Conservation (phyloP, 2,113 vertebrate genomes). For the Antigone vipio region DNA sequence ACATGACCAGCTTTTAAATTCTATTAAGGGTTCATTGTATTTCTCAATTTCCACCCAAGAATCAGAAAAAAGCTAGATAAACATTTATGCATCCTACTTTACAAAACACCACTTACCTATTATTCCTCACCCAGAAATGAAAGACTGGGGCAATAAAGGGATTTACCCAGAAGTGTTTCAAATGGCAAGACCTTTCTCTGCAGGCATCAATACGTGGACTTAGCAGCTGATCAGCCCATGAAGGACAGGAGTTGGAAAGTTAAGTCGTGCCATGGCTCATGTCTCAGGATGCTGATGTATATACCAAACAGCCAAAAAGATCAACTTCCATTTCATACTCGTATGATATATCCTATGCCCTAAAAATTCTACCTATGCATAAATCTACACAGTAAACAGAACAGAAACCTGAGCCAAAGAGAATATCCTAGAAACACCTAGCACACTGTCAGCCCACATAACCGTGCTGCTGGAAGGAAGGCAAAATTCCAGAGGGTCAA, state of each 20-base stretch:
- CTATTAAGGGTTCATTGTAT: not conserved
- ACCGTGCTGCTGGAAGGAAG: not conserved
- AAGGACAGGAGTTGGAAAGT: not conserved
- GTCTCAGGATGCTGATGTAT: not conserved
- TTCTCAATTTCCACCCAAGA: not conserved
- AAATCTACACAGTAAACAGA: not conserved
- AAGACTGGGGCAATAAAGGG: not conserved
- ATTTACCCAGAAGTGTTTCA: not conserved
- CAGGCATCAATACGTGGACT: fast-evolving
- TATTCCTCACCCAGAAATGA: not conserved
- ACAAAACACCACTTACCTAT: not conserved
- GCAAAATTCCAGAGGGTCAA: not conserved
- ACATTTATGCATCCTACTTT: not conserved
- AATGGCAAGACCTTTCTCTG: not conserved
- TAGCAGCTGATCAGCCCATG: not conserved
- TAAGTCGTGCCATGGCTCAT: fast-evolving
- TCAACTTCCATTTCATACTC: not conserved
- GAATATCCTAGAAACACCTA: not conserved
- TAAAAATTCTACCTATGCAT: not conserved
- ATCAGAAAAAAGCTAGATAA: not conserved
- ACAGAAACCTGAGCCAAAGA: not conserved
- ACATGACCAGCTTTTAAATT: not conserved
- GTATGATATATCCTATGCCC: too few species aligned
- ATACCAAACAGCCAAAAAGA: not conserved
- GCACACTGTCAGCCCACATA: not conserved